phyloP scores from a whole-genome alignment of 2,797 vertebrate species.

The Apogon hyalosoma region DNA sequence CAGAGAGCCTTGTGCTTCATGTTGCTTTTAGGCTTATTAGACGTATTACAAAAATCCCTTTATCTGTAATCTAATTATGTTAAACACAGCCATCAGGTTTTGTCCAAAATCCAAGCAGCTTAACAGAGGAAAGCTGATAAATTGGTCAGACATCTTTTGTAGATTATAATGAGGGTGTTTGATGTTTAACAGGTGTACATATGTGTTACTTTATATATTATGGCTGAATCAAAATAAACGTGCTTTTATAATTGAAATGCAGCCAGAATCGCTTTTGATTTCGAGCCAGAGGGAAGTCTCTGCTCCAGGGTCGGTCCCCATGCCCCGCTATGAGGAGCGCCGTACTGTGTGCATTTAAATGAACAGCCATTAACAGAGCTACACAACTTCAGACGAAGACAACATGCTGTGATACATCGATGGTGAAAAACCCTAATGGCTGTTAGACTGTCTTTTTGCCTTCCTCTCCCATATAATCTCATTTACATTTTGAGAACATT shows the following conservation, averaged over 20 bases:
- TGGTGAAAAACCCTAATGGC: constrained; percentile 25
- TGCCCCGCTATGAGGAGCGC: constrained; percentile 26
- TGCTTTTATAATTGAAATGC: constrained; percentile 52
- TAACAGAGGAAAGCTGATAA: constrained; percentile 8
- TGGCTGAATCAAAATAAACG: constrained; percentile 24
- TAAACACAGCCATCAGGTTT: background rate
- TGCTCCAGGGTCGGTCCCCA: constrained; percentile 49
- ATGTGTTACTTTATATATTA: constrained; percentile 11
- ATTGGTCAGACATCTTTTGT: constrained; percentile 19
- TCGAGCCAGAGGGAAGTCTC: constrained; percentile 50
- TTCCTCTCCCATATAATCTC: background rate
- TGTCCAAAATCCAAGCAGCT: constrained; percentile 6
- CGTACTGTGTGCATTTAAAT: constrained; percentile 64
- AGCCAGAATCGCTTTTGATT: constrained; percentile 59
- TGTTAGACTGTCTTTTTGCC: constrained; percentile 24
- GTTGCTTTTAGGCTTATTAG: constrained; percentile 3
- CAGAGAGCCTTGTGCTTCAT: constrained; percentile 2
- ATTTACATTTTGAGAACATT: constrained; percentile 25
- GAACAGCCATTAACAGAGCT: constrained; percentile 51
- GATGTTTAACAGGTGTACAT: background rate
- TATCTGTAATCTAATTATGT: constrained; percentile 3
- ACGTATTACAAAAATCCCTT: constrained; percentile 20
- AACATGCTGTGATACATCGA: constrained; percentile 29
- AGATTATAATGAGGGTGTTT: constrained; percentile 13
- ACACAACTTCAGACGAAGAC: constrained; percentile 32